A percentile compares a stretch with the other conserved stretches of the same genome.
Conservation (phyloP, 2,797 vertebrate genomes). For the Artibeus jamaicensis region DNA sequence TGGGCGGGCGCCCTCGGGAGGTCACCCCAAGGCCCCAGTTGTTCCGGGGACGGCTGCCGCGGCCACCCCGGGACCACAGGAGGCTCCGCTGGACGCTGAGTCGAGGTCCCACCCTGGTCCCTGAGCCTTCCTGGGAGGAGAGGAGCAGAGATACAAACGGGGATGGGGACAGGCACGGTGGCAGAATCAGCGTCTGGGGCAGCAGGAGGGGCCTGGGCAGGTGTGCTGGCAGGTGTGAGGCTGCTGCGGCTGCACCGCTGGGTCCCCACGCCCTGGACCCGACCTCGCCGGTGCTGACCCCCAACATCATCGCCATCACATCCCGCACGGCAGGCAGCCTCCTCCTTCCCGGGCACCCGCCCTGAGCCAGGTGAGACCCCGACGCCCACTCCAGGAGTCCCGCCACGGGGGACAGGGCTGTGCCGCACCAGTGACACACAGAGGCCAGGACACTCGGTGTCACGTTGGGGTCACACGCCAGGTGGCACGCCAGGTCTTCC, state of each 20-base stretch:
- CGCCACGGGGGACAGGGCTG: background rate
- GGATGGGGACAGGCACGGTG: no score
- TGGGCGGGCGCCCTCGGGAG: background rate
- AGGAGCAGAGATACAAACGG: background rate
- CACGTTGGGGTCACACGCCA: fast-evolving
- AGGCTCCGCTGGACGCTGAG: fast-evolving
- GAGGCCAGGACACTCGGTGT: fast-evolving
- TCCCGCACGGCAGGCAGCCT: background rate
- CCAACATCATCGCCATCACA: no score
- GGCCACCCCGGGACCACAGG: fast-evolving
- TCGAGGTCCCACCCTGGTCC: background rate
- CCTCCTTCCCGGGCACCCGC: background rate
- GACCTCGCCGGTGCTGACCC: background rate
- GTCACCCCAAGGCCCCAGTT: background rate
- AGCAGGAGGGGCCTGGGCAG: no score
- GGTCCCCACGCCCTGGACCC: background rate
- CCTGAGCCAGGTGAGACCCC: background rate
- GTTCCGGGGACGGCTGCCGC: background rate
- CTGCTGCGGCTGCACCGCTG: background rate
- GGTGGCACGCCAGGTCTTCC: background rate
- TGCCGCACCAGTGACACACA: background rate
- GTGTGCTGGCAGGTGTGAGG: no score
- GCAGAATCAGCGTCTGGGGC: no score
- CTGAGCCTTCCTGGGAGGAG: background rate
- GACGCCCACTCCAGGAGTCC: background rate